Conservation (phyloP, 2,888 invertebrate species). For the Idaea straminata region DNA sequence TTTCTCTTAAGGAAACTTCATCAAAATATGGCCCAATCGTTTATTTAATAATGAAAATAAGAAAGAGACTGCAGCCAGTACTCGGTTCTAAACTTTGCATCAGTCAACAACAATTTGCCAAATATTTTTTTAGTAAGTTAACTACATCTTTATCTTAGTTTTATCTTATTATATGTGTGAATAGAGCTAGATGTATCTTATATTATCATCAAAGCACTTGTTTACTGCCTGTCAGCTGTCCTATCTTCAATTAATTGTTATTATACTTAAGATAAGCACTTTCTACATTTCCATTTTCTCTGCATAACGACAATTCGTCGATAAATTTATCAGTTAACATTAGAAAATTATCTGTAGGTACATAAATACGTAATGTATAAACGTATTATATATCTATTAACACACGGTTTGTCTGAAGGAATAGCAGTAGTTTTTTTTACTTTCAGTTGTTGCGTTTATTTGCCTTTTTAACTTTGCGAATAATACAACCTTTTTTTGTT, state of each 20-base stretch:
- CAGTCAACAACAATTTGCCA: no score
- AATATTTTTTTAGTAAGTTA: no score
- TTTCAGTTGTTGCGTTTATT: conserved; percentile 1
- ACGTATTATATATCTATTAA: no score
- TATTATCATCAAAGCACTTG: conserved; percentile 30
- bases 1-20: no score
- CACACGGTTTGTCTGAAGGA: no score
- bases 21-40: no score
- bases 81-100: no score
- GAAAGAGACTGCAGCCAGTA: no score
- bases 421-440: no score
- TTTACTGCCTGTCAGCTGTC: conserved; percentile 37
- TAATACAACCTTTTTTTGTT: neutral
- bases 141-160: neutral
- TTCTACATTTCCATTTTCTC: conserved; percentile 46
- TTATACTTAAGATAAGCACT: conserved; percentile 44
- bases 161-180: neutral
- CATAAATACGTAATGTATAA: conserved; percentile 9
- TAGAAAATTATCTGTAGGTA: conserved; percentile 13
- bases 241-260: conserved; percentile 29
- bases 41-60: no score
- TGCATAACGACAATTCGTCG: conserved; percentile 40
- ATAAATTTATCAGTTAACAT: conserved; percentile 34
- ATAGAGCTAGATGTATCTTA: neutral
- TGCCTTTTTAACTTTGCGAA: neutral